phyloP scores from a whole-genome alignment of 2,888 invertebrate species.

The Coenonympha arcania region DNA sequence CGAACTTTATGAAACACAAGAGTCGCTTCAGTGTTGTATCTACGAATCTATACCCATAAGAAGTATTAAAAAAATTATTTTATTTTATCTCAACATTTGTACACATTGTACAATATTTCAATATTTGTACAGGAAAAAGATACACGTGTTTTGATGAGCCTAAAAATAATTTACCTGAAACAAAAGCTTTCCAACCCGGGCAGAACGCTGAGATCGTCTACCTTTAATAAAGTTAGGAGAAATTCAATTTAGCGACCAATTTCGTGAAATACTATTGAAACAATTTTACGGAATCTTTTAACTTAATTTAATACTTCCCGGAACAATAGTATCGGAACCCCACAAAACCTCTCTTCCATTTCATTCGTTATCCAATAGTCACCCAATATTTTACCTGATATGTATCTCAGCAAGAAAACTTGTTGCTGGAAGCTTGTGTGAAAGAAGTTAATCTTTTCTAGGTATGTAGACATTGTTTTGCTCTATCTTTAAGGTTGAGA shows the following conservation, averaged over 20 bases:
- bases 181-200: neutral
- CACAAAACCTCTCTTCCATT: neutral
- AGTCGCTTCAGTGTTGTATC: too few species aligned
- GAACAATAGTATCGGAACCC: neutral
- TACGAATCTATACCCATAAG: neutral
- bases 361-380: neutral
- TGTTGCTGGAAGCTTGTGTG: neutral
- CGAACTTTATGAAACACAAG: too few species aligned
- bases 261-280: neutral
- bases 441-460: neutral
- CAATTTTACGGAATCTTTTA: neutral
- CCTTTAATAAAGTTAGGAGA: neutral
- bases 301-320: neutral
- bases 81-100: too few species aligned
- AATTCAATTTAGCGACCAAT: neutral
- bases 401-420: neutral
- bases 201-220: too few species aligned
- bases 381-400: conserved; percentile 4
- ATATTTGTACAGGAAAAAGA: too few species aligned
- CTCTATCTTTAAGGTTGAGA: too few species aligned
- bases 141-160: neutral
- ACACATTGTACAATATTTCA: too few species aligned
- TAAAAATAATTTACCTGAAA: neutral
- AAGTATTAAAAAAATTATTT: too few species aligned
- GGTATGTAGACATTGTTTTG: neutral